These are phyloP conservation scores for Pardalotus punctatus DNA, from an alignment of 2,113 vertebrate species.

Conservation along the genomic window DNA sequence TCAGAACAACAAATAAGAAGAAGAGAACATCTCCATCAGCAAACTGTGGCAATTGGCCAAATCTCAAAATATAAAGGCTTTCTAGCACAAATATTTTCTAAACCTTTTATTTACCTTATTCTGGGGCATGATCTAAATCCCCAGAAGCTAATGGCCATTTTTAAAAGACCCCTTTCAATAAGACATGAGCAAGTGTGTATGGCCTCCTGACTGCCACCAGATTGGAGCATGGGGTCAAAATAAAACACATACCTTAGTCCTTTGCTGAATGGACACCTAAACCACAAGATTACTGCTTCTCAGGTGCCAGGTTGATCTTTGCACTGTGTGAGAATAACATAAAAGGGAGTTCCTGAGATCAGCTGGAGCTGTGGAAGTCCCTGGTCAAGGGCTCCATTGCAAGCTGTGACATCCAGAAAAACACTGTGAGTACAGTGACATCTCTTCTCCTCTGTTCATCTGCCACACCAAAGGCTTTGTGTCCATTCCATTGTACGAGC, in stretches of 20 bases:
- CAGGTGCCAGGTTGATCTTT: not conserved
- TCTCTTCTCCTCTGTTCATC: not conserved
- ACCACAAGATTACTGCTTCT: not conserved
- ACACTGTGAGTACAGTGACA: not conserved
- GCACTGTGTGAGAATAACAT: not conserved
- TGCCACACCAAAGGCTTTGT: not conserved
- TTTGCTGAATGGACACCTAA: not conserved
- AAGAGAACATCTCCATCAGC: not conserved
- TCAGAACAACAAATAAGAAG: not conserved
- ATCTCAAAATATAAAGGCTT: not conserved
- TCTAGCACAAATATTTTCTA: not conserved
- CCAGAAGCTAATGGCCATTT: not conserved
- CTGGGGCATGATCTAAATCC: not conserved
- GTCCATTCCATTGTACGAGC: accelerated
- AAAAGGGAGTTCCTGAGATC: not conserved
- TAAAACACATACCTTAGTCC: not conserved
- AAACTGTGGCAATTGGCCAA: not conserved
- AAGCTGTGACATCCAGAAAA: not conserved
- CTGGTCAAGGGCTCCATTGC: not conserved
- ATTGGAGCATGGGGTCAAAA: not conserved
- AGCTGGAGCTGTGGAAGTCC: not conserved
- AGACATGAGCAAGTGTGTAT: not conserved
- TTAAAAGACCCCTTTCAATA: not conserved
- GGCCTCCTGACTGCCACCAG: not conserved
- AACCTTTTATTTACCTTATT: not conserved